A percentile compares a stretch with the other conserved stretches of the same genome.
Evolutionary conservation across 2,797 vertebrate species (phyloP).

Genomic region (Heteromormyrus szaboi): DNA sequence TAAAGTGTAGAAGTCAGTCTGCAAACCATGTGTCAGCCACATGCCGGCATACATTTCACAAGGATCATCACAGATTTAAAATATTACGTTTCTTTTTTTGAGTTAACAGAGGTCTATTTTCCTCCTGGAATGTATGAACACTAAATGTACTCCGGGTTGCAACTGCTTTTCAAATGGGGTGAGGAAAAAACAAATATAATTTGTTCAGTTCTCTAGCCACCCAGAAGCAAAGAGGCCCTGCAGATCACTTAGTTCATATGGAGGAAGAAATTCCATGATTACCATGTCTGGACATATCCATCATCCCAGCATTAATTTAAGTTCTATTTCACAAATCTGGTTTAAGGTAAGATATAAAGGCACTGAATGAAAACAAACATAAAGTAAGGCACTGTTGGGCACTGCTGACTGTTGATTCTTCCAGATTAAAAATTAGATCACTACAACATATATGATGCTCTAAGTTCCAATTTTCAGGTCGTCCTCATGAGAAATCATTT

Average conservation of each 20-base stretch:
- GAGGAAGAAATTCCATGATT: not conserved
- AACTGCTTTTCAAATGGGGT: not conserved
- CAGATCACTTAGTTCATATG: not conserved
- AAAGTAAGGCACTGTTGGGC: not conserved
- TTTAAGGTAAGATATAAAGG: not conserved
- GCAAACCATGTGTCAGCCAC: slow-evolving; percentile 9
- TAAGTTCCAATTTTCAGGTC: not conserved
- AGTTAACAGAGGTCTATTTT: not conserved
- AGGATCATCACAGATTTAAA: not conserved
- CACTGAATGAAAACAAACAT: not conserved
- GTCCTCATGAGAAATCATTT: not conserved
- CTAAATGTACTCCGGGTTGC: not conserved
- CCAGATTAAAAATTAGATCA: not conserved
- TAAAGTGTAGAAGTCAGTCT: not conserved
- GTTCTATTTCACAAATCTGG: not conserved
- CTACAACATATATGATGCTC: not conserved
- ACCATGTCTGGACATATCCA: not conserved
- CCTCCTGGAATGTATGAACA: not conserved
- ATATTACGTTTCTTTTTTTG: not conserved
- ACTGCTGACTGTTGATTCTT: not conserved
- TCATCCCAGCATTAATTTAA: not conserved
- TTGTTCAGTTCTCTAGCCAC: not conserved
- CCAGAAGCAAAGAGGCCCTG: not conserved
- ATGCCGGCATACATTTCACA: not conserved
- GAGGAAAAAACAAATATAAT: not conserved